phyloP scores from a whole-genome alignment of 2,888 invertebrate genomes.

The Ophion ellenae region DNA sequence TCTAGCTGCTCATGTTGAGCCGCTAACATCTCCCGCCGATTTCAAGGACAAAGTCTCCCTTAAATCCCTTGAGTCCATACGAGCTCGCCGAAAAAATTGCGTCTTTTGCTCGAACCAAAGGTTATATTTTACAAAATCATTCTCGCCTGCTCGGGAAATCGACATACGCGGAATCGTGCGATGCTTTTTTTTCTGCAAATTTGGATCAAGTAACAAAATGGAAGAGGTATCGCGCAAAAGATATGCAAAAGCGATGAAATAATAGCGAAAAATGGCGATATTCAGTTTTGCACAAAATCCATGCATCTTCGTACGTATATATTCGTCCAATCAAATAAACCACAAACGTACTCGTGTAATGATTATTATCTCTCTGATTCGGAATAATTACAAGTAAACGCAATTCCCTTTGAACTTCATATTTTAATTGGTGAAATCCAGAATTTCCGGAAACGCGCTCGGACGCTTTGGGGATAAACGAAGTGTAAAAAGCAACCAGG shows the following conservation, averaged over 20 bases:
- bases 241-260: too few relatives aligned
- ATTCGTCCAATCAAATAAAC: conserved; percentile 5
- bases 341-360: background rate
- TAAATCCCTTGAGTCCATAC: background rate
- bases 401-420: background rate
- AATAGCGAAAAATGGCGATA: background rate
- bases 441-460: background rate
- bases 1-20: too few relatives aligned
- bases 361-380: conserved; percentile 2
- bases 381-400: background rate
- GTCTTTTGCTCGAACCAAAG: background rate
- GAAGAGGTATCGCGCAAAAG: background rate
- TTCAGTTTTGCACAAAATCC: background rate
- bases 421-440: conserved; percentile 14
- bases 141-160: background rate
- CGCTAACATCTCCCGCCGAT: too few relatives aligned
- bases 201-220: background rate
- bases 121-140: conserved; percentile 5
- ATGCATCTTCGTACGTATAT: background rate
- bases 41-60: too few relatives aligned
- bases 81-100: background rate
- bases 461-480: background rate
- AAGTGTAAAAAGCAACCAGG: background rate
- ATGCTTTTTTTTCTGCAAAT: background rate
- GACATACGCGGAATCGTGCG: background rate